phyloP scores from a whole-genome alignment of 1,140 invertebrate genomes.

The Camponotus vicinus region DNA sequence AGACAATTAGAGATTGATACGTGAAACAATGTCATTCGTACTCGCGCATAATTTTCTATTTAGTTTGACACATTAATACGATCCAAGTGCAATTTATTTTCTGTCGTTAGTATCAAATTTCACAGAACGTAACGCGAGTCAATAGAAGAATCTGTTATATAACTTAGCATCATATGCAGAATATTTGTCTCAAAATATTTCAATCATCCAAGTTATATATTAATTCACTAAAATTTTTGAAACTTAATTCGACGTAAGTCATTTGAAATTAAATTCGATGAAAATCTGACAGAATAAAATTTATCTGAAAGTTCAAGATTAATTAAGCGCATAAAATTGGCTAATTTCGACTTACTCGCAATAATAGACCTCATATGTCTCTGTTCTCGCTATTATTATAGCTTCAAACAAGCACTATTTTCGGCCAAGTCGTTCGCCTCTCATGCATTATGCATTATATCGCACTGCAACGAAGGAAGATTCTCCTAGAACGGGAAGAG shows the following conservation, averaged over 20 bases:
- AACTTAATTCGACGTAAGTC: not conserved
- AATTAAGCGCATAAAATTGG: not conserved
- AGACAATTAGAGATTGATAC: slow-evolving; percentile 25
- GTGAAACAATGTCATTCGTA: slow-evolving; percentile 25
- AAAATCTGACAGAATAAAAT: not conserved
- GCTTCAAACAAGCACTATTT: not conserved
- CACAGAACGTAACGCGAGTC: not conserved
- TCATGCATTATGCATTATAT: slow-evolving; percentile 1
- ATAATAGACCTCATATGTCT: not conserved
- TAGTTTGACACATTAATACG: not conserved
- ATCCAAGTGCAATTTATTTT: slow-evolving; percentile 1
- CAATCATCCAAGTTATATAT: not conserved
- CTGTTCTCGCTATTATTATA: not conserved
- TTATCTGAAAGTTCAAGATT: not conserved
- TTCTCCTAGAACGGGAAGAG: not conserved
- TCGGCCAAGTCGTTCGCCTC: not conserved
- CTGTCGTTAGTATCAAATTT: not conserved
- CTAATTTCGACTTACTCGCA: not conserved
- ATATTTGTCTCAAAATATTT: not conserved
- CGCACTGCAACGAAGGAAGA: not conserved
- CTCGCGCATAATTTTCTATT: slow-evolving; percentile 30
- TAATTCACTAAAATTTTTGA: not conserved
- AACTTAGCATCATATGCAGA: not conserved
- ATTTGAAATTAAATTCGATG: not conserved
- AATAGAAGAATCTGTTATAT: not conserved